Evolutionary conservation across 1,140 invertebrate species (phyloP).

Genomic region (Aphidius ervi): DNA sequence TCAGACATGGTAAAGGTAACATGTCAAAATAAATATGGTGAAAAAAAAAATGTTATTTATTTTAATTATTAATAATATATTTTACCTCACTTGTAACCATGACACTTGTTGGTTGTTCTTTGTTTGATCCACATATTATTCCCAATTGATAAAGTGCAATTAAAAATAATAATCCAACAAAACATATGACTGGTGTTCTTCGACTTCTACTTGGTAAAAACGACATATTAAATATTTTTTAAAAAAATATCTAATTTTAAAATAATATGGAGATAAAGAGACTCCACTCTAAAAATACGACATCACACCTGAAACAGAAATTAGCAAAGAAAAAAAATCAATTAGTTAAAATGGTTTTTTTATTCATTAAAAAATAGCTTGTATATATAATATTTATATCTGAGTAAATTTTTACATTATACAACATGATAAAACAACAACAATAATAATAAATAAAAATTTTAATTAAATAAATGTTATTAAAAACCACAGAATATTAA

Average conservation of each 20-base stretch:
- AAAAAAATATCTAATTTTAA: neutral
- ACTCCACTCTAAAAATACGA: constrained; percentile 18
- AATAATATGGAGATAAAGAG: neutral
- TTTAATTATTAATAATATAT: constrained; percentile 12
- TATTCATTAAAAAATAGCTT: constrained; percentile 1
- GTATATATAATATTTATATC: neutral
- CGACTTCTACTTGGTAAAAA: constrained; percentile 41
- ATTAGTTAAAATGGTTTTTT: neutral
- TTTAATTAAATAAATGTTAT: neutral
- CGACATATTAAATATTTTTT: constrained; percentile 32
- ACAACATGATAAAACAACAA: too few species aligned
- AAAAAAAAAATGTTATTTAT: constrained; percentile 10
- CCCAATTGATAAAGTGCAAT: constrained; percentile 49
- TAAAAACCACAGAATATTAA: neutral
- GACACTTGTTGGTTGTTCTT: constrained; percentile 38
- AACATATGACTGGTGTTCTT: constrained; percentile 42
- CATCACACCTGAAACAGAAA: constrained; percentile 29
- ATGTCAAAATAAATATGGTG: constrained; percentile 5
- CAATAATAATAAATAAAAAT: neutral
- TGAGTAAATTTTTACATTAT: neutral
- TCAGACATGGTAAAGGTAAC: neutral
- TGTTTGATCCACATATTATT: constrained; percentile 43
- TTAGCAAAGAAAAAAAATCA: constrained; percentile 5
- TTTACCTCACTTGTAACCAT: constrained; percentile 50
- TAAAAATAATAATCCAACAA: constrained; percentile 40